phyloP scores from a whole-genome alignment of 2,888 invertebrate genomes.

The Seira musarum region DNA sequence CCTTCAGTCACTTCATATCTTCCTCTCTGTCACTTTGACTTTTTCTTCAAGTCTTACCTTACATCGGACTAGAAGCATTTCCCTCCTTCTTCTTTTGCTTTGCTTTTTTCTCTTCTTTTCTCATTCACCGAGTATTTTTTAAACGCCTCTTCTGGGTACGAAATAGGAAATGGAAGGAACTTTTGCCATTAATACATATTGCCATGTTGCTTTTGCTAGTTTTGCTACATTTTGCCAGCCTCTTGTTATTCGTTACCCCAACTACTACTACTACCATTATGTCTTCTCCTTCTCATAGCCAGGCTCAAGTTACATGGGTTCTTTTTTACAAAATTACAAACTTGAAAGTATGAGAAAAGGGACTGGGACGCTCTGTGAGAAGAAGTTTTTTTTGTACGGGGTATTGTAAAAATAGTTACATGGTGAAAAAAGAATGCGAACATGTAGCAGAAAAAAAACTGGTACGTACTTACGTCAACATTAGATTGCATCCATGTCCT shows the following conservation, averaged over 20 bases:
- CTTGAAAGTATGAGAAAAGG: not conserved
- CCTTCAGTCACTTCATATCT: slow-evolving; percentile 2
- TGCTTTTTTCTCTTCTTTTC: not conserved
- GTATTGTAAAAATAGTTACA: slow-evolving; percentile 18
- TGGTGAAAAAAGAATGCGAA: not conserved
- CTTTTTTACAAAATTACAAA: not conserved
- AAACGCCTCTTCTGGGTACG: not conserved
- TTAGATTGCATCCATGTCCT: slow-evolving; percentile 4
- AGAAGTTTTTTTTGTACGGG: slow-evolving; percentile 9
- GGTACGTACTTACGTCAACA: too few species aligned
- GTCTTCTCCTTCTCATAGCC: too few species aligned
- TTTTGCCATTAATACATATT: slow-evolving; percentile 19
- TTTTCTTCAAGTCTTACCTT: not conserved
- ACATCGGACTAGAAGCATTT: not conserved
- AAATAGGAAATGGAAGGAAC: not conserved
- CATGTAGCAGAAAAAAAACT: slow-evolving; percentile 2
- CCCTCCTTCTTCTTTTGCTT: not conserved
- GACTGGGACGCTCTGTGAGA: not conserved
- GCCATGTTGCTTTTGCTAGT: slow-evolving; percentile 19
- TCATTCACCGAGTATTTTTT: not conserved
- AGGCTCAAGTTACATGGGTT: not conserved
- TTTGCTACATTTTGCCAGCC: slow-evolving; percentile 11
- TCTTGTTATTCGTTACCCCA: not conserved
- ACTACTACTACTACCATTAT: not conserved
- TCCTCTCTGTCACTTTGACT: slow-evolving; percentile 17